These are phyloP conservation scores for Macropus fuliginosus DNA, from an alignment of 2,797 vertebrate species.

Conservation along the genomic window DNA sequence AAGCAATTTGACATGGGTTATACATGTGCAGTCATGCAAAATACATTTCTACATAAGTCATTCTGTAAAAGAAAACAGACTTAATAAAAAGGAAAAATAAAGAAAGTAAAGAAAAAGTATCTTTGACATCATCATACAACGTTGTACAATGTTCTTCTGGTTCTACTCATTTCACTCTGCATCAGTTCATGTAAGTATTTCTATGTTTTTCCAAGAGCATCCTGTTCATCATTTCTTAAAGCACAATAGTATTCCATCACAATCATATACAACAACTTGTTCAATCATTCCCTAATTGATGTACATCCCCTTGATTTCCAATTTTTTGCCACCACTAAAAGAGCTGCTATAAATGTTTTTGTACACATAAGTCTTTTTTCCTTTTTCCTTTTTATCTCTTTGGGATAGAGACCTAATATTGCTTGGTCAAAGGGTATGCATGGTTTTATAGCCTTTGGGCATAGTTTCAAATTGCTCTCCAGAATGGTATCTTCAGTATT, in stretches of 20 bases:
- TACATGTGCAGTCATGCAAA: neutral
- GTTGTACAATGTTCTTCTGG: neutral
- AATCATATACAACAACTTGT: neutral
- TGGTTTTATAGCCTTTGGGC: neutral
- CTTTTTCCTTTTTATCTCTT: neutral
- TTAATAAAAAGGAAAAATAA: neutral
- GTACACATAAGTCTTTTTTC: neutral
- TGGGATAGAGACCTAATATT: neutral
- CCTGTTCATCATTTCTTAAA: neutral
- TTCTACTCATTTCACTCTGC: neutral
- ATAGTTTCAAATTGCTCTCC: neutral
- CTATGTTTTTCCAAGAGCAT: neutral
- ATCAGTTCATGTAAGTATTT: neutral
- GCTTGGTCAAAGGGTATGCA: neutral
- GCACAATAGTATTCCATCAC: neutral
- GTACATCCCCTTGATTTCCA: neutral
- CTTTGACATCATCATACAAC: neutral
- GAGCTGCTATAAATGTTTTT: neutral
- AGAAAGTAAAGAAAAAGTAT: neutral
- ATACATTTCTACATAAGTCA: neutral
- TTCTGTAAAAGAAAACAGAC: neutral
- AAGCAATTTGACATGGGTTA: neutral
- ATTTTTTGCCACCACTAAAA: neutral
- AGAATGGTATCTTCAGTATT: neutral
- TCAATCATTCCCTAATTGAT: neutral